Evolutionary conservation across 2,113 vertebrate genomes (phyloP).

Genomic region (Bos javanicus): DNA sequence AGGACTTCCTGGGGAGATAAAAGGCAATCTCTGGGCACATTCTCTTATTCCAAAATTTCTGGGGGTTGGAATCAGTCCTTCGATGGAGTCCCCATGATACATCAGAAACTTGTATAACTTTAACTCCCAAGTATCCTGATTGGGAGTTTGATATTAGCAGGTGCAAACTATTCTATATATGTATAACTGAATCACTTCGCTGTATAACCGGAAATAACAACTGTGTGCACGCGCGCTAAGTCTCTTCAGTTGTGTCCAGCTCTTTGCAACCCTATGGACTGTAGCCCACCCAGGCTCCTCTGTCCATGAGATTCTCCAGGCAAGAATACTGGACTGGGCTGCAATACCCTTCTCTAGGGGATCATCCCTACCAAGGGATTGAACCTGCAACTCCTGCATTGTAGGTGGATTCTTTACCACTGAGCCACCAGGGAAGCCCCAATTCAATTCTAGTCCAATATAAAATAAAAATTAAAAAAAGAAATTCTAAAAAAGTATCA

Average conservation of each 20-base stretch:
- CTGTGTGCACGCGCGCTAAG: fast-evolving
- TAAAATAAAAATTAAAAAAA: not conserved
- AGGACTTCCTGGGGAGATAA: not conserved
- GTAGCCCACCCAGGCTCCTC: not conserved
- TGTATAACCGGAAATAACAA: not conserved
- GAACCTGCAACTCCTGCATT: not conserved
- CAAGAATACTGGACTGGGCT: not conserved
- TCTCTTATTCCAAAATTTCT: not conserved
- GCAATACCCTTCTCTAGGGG: not conserved
- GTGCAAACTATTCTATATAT: not conserved
- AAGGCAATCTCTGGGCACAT: not conserved
- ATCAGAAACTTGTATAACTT: not conserved
- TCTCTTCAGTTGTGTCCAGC: not conserved
- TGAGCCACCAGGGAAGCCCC: not conserved
- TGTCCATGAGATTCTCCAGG: not conserved
- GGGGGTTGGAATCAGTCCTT: not conserved
- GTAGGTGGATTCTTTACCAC: not conserved
- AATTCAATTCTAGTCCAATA: not conserved
- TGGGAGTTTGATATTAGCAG: not conserved
- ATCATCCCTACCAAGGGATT: not conserved
- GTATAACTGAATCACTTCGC: not conserved
- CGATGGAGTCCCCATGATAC: not conserved
- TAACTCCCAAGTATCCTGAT: not conserved
- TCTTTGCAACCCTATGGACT: not conserved
- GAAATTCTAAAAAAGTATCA: not conserved